Evolutionary conservation across 1,140 invertebrate species (phyloP).

Genomic region (Eubasilissa regina): DNA sequence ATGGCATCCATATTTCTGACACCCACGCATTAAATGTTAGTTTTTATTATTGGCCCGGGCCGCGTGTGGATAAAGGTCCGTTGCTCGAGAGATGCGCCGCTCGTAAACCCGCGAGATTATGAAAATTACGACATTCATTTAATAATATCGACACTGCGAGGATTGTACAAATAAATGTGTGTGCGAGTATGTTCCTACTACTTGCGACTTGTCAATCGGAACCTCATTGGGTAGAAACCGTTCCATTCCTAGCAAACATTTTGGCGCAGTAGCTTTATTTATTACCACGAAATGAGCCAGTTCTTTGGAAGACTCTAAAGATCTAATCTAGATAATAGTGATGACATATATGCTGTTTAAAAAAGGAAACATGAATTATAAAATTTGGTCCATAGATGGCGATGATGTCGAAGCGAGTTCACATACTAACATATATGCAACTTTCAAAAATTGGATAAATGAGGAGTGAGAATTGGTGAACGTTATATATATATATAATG

Average conservation of each 20-base stretch:
- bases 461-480: too few species aligned
- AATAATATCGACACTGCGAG: constrained; percentile 25
- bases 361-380: too few species aligned
- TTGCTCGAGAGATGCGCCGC: background rate
- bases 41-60: constrained; percentile 54
- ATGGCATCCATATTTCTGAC: constrained; percentile 58
- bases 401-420: too few species aligned
- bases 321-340: too few species aligned
- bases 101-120: constrained; percentile 36
- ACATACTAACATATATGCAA: too few species aligned
- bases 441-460: too few species aligned
- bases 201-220: background rate
- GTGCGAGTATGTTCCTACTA: background rate
- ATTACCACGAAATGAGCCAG: too few species aligned
- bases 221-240: background rate
- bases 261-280: background rate
- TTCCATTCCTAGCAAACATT: background rate
- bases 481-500: too few species aligned
- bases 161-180: too few species aligned
- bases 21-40: constrained; percentile 58
- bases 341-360: too few species aligned
- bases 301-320: too few species aligned
- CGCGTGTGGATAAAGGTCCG: background rate
- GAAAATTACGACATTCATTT: constrained; percentile 19
- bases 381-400: too few species aligned